Percentiles rank a stretch among this genome's conserved stretches.
phyloP scores from a whole-genome alignment of 2,113 vertebrate genomes.

The Labeo catla region DNA sequence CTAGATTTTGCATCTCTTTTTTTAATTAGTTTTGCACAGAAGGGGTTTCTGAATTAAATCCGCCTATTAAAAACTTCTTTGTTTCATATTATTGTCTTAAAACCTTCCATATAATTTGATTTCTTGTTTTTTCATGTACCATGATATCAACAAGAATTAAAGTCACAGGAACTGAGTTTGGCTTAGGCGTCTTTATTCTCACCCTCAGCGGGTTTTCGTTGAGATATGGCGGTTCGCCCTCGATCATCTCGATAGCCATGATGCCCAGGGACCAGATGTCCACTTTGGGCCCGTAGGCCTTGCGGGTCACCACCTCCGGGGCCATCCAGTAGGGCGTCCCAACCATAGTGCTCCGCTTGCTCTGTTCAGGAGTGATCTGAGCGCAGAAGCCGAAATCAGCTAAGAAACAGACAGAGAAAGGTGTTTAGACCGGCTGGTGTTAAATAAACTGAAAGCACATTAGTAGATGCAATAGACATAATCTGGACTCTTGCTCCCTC shows the following conservation, averaged over 20 bases:
- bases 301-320: constrained; percentile 93
- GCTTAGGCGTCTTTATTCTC: constrained; percentile 60
- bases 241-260: constrained; percentile 98
- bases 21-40: too few relatives aligned
- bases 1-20: too few relatives aligned
- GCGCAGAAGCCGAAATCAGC: constrained; percentile 98
- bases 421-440: neutral
- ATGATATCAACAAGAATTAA: neutral
- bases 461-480: neutral
- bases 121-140: too few relatives aligned
- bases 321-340: constrained; percentile 99
- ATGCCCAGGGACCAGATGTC: constrained; percentile 98
- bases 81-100: too few relatives aligned
- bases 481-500: constrained; percentile 31
- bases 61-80: too few relatives aligned
- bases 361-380: constrained; percentile 97
- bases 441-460: too few relatives aligned
- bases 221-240: constrained; percentile 95
- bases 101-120: too few relatives aligned
- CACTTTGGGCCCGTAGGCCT: constrained; percentile 95
- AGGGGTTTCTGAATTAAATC: too few relatives aligned
- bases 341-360: constrained; percentile 98
- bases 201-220: constrained; percentile 97
- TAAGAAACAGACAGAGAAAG: constrained; percentile 59
- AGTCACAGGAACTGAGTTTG: neutral